Evolutionary conservation across 2,888 invertebrate species (phyloP).

Genomic region (Melanostoma mellinum): DNA sequence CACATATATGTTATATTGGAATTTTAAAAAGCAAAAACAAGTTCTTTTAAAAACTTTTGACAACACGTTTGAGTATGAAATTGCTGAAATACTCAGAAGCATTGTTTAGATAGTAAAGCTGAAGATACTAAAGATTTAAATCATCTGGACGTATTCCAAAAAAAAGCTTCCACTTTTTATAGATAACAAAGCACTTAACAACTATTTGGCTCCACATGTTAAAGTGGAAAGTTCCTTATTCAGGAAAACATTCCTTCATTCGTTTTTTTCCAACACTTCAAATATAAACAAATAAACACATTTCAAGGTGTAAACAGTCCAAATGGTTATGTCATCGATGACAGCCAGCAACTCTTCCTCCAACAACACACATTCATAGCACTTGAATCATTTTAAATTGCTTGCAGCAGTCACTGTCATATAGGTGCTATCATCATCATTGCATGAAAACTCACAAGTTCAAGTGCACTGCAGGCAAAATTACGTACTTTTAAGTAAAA

Average conservation of each 20-base stretch:
- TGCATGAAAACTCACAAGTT: slow-evolving; percentile 63
- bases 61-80: too few species aligned
- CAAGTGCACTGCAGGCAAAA: slow-evolving; percentile 53
- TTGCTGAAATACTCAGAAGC: too few species aligned
- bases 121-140: too few species aligned
- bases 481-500: slow-evolving; percentile 47
- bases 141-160: too few species aligned
- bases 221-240: too few species aligned
- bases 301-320: slow-evolving; percentile 44
- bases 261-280: neutral
- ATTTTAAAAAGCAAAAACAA: too few species aligned
- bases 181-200: too few species aligned
- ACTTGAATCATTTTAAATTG: slow-evolving; percentile 43
- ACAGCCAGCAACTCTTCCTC: slow-evolving; percentile 3
- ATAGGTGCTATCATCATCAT: slow-evolving; percentile 11
- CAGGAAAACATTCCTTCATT: neutral
- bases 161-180: too few species aligned
- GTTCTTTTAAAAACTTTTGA: too few species aligned
- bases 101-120: too few species aligned
- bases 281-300: slow-evolving; percentile 19
- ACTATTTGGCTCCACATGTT: too few species aligned
- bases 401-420: slow-evolving; percentile 15
- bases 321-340: slow-evolving; percentile 61
- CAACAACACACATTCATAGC: slow-evolving; percentile 19
- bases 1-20: too few species aligned